These are phyloP conservation scores for Vimba vimba DNA, from an alignment of 2,113 vertebrate species.

Conservation along the genomic window DNA sequence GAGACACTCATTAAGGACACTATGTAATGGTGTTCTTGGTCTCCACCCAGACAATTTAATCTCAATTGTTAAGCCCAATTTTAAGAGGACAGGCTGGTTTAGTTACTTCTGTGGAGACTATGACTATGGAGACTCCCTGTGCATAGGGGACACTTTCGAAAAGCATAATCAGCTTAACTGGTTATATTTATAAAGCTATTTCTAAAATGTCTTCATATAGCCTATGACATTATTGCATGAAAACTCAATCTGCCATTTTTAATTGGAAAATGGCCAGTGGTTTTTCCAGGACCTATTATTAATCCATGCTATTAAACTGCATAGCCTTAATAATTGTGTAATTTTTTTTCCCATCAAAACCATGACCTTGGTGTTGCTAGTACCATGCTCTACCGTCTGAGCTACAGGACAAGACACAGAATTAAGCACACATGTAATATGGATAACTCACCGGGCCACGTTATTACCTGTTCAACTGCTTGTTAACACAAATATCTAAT, in stretches of 20 bases:
- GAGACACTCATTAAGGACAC: neutral
- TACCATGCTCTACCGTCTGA: too few species aligned
- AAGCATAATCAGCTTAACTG: neutral
- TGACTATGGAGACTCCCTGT: neutral
- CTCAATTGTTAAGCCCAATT: neutral
- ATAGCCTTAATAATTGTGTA: neutral
- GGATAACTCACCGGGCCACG: too few species aligned
- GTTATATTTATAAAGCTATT: conserved; percentile 30
- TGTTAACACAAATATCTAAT: too few species aligned
- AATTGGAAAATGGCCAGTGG: neutral
- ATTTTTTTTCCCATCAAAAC: neutral
- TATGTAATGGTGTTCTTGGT: neutral
- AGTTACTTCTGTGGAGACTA: neutral
- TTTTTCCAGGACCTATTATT: neutral
- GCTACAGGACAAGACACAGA: too few species aligned
- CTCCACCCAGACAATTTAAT: conserved; percentile 20
- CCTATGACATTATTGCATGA: neutral
- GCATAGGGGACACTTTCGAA: neutral
- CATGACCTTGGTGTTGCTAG: neutral
- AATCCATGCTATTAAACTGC: neutral
- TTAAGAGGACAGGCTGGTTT: neutral
- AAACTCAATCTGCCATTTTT: neutral
- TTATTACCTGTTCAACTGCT: too few species aligned
- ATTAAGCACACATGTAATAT: too few species aligned
- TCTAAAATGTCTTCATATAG: neutral